Base-by-base conservation (phyloP, 2,888 invertebrate species). In the Eupithecia centaureata region DNA sequence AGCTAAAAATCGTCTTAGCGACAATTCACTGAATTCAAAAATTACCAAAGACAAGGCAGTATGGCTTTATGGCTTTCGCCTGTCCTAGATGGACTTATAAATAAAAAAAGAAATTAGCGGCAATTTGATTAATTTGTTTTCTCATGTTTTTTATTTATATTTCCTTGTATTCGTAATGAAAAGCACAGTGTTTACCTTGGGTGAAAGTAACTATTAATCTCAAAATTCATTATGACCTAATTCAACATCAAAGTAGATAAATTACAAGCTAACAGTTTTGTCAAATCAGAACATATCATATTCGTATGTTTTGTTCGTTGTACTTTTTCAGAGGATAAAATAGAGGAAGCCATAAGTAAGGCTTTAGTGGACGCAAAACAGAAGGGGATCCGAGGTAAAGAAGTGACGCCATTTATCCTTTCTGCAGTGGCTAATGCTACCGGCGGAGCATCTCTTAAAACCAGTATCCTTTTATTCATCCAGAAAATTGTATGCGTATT, bases 371-470 rank as follows among this genome's bases (percentile, higher is more conserved):
- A 95, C 76, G 96, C 96, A 0, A 87, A 93, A 71, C 77, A 82
- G 38, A 89, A 92, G 66, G 94, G 94, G 1, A 94, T 99, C 56
- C 83, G 80, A 5, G 99, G 99, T 1, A 98, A 98, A 89, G 95
- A 97, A 77, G 95, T 99, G 10, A 99, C 99, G 0, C 99, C 99
- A 1, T 99, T 96, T 88, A 94, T 99, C 33, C 91, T 99, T 38
- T 89, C 95, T 47, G 94, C 95, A 77, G 96, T 99, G 28, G 95
- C 96, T 28, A 92, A 95, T 74, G 94, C 97, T n/a, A 99, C 99
- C 0, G 86, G 92, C 15, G 99, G 99, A 42, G 94, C 94, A 77
- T 98, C 98, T 18, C 94, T 99, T 42, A 84, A 92, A 82, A 95
- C 98, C 38, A 99, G 98, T 98, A 96, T 95, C 95, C 95, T 95